These are phyloP conservation scores for Cherax quadricarinatus DNA, from an alignment of 1,140 invertebrate species.

Conservation along the genomic window DNA sequence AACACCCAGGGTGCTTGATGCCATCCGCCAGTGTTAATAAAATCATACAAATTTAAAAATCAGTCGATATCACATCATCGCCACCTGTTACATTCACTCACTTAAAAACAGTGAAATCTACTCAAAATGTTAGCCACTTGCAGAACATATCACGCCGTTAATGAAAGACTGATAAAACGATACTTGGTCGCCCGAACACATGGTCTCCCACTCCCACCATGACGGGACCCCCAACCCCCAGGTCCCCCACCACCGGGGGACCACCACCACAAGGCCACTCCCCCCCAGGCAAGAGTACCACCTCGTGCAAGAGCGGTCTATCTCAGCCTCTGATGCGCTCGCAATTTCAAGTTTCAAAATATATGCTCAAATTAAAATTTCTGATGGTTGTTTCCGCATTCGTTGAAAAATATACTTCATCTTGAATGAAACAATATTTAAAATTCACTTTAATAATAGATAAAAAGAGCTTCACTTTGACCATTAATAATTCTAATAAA, in stretches of 20 bases:
- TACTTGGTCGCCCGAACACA: slow-evolving; percentile 29
- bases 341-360: not conserved
- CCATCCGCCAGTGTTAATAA: not conserved
- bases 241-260: not conserved
- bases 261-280: no score
- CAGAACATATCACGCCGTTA: no score
- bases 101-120: no score
- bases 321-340: not conserved
- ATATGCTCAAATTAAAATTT: not conserved
- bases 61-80: no score
- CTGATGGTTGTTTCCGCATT: not conserved
- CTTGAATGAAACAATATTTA: no score
- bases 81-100: no score
- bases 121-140: no score
- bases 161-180: not conserved
- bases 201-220: not conserved
- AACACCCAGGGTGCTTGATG: not conserved
- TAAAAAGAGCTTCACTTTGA: no score
- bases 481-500: no score
- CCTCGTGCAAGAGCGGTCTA: not conserved
- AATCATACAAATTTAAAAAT: not conserved
- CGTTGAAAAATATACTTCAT: not conserved
- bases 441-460: no score
- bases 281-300: no score
- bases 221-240: no score